Percentiles rank a stretch among this genome's conserved stretches.
Conservation (phyloP, 2,888 invertebrate species). For the Apamea monoglypha region DNA sequence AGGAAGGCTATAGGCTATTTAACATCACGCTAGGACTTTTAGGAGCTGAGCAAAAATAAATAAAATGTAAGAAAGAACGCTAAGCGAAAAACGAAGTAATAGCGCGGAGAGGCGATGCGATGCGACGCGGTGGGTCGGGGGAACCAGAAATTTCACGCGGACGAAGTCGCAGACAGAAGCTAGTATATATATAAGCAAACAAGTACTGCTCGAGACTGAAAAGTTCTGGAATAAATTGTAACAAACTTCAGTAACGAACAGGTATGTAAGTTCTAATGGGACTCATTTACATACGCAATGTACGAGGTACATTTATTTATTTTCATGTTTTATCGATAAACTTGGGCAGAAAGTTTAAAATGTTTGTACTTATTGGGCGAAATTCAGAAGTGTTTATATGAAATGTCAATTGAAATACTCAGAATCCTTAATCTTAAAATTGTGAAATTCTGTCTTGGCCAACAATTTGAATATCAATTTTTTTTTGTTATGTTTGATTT, state of each 20-base stretch:
- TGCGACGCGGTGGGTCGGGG: too few species aligned
- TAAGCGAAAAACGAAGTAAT: too few species aligned
- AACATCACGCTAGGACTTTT: too few species aligned
- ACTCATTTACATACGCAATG: conserved; percentile 36
- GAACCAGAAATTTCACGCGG: too few species aligned
- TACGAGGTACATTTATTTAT: conserved; percentile 7
- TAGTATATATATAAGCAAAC: not conserved
- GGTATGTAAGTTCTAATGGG: conserved; percentile 23
- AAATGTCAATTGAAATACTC: not conserved
- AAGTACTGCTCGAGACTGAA: not conserved
- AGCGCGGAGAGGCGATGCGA: too few species aligned
- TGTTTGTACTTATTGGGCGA: too few species aligned
- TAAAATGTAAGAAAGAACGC: too few species aligned
- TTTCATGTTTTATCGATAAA: conserved; percentile 36
- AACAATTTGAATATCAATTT: not conserved
- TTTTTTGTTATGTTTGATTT: not conserved
- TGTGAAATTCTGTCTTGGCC: not conserved
- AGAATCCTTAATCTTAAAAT: not conserved
- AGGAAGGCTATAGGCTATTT: too few species aligned
- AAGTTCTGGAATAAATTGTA: conserved; percentile 49
- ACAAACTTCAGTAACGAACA: conserved; percentile 37
- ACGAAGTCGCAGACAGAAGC: too few species aligned
- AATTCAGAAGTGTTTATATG: not conserved
- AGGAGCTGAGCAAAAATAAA: too few species aligned
- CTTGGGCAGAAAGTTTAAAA: conserved; percentile 12